Evolutionary conservation across 2,888 invertebrate species (phyloP).

Genomic region (Linnaemya vulpina): DNA sequence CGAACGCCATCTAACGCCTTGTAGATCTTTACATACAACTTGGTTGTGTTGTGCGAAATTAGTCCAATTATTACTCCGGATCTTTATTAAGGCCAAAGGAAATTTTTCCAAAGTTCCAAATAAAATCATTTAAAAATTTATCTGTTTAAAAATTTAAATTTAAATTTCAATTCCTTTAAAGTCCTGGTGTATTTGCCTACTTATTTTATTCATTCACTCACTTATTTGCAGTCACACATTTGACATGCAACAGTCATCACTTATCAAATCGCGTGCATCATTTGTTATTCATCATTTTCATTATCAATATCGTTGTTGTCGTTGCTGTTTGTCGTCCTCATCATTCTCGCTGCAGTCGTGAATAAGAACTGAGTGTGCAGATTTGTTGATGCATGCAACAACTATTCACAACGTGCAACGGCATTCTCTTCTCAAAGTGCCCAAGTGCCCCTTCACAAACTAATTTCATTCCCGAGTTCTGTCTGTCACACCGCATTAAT

Average conservation of each 20-base stretch:
- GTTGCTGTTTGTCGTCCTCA: not conserved
- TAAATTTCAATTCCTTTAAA: not conserved
- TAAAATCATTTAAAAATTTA: not conserved
- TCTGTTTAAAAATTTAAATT: too few relatives aligned
- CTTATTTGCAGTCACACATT: conserved; percentile 26
- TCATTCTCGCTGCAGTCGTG: conserved; percentile 1
- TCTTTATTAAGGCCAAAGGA: too few relatives aligned
- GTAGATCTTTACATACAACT: too few relatives aligned
- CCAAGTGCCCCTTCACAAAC: conserved; percentile 45
- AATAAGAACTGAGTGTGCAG: conserved; percentile 12
- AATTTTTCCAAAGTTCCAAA: too few relatives aligned
- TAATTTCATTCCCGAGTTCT: conserved; percentile 54
- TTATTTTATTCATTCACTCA: not conserved
- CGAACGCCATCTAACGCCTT: too few relatives aligned
- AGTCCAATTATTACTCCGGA: too few relatives aligned
- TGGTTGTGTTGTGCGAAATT: too few relatives aligned
- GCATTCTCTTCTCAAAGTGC: conserved; percentile 1
- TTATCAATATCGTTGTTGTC: conserved; percentile 59
- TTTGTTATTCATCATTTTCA: conserved; percentile 65
- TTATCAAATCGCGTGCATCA: conserved; percentile 69
- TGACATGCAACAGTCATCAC: conserved; percentile 66
- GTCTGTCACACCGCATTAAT: conserved; percentile 74
- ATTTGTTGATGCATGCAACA: conserved; percentile 6
- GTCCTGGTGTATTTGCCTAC: not conserved
- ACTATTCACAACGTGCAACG: conserved; percentile 20